Evolutionary conservation across 2,888 invertebrate genomes (phyloP).

Genomic region (Diogma glabrata): DNA sequence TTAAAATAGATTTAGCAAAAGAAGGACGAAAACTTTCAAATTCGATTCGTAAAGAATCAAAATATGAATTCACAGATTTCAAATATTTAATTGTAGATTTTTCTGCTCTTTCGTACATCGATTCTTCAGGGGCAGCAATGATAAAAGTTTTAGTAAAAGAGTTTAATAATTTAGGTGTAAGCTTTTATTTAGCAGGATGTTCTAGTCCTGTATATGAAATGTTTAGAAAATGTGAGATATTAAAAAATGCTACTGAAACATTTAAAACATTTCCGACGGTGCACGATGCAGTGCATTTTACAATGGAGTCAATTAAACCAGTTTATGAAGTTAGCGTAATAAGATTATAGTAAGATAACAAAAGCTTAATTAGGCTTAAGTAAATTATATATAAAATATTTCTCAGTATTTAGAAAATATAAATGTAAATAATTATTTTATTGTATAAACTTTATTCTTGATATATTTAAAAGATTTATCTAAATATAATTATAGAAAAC

Average conservation of each 20-base stretch:
- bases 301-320: slow-evolving; percentile 4
- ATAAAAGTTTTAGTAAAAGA: slow-evolving; percentile 37
- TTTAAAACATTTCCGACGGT: slow-evolving; percentile 25
- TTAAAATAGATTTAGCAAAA: slow-evolving; percentile 17
- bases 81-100: slow-evolving; percentile 41
- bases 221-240: slow-evolving; percentile 30
- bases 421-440: too few relatives aligned
- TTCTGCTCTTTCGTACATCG: slow-evolving; percentile 45
- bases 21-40: slow-evolving; percentile 14
- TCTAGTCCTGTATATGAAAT: slow-evolving; percentile 35
- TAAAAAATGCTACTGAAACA: slow-evolving; percentile 27
- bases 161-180: slow-evolving; percentile 38
- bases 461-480: too few relatives aligned
- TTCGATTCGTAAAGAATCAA: slow-evolving; percentile 1
- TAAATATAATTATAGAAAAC: too few relatives aligned
- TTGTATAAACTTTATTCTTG: too few relatives aligned
- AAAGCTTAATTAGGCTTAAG: too few relatives aligned
- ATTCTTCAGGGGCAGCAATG: slow-evolving; percentile 43
- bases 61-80: slow-evolving; percentile 16
- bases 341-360: slow-evolving; percentile 24
- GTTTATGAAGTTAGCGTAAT: too few relatives aligned
- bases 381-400: too few relatives aligned
- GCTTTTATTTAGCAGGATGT: slow-evolving; percentile 40
- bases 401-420: too few relatives aligned
- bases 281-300: slow-evolving; percentile 21